Base-by-base conservation (phyloP, 2,888 invertebrate species). In the Eustalomyia histrio region DNA sequence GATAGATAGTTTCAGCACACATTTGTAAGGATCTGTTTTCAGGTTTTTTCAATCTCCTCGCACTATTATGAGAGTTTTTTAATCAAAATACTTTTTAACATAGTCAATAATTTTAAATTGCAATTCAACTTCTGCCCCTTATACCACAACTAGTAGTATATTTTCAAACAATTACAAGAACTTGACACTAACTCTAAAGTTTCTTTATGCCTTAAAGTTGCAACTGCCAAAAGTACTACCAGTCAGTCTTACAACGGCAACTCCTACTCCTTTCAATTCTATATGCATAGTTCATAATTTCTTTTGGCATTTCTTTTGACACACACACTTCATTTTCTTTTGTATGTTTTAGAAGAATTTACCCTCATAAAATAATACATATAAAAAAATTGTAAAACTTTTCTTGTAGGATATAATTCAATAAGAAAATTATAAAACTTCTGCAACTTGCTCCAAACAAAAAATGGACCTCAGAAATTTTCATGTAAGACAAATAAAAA, bases 341-440 rank as follows among this genome's bases (percentile, higher is more conserved):
- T 50, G 33, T 50, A 60, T 69, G 63, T 75, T 61, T 47, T 18
- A 8, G 35, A 67, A 72, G 16, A 71, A 65, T 65, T 52, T 67
- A 65, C 69, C 65, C 65, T 60, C 79, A 71, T 55, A 71, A 65
- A 79, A 58, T 57, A 64, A 39, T 35, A n/a, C n/a, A n/a, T n/a
- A 39, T 17, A 61, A 39, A 52, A 24, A 60, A 55, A 29, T 24
- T 6, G 10, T 50, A 55, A 74, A 81, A 80, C 69, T 81, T 76
- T 80, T 76, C 64, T 47, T n/a, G 24, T 61, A 71, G 69, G 52
- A 67, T 81, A 74, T 81, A 81, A 81, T 81, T 81, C 81, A 81
- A 81, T 81, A 78, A 65, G 53, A 65, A 65, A 53, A 53, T 74
- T 67, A 55, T 47, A 65, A 35, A 81, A 81, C 61, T 78, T 52